Evolutionary conservation across 2,797 vertebrate species (phyloP).

Genomic region (Delichon dasypus): DNA sequence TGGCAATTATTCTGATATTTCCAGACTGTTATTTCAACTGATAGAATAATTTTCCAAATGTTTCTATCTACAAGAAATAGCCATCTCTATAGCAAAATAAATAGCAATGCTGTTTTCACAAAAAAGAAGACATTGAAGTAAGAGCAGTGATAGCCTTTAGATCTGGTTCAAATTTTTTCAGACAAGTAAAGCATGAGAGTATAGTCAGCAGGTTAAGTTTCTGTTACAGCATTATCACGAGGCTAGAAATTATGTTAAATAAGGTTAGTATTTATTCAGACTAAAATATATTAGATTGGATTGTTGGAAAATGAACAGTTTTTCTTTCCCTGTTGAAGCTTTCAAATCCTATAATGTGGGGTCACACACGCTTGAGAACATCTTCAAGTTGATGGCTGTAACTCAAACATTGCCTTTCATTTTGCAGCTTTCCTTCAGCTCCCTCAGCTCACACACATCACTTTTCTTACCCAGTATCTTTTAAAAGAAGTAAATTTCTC

Average conservation of each 20-base stretch:
- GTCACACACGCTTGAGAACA: constrained; percentile 7
- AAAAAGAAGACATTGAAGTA: background rate
- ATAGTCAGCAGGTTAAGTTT: background rate
- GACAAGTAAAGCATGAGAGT: background rate
- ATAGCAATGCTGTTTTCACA: background rate
- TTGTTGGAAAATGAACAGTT: constrained; percentile 14
- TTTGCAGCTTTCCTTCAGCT: background rate
- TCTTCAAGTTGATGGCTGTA: constrained; percentile 44
- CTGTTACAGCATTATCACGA: background rate
- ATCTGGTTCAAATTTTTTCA: background rate
- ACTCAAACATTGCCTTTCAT: constrained; percentile 48
- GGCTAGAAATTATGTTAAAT: background rate
- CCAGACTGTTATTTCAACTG: background rate
- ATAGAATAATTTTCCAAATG: background rate
- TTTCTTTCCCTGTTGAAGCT: background rate
- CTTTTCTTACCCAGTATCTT: constrained; percentile 38
- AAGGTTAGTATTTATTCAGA: background rate
- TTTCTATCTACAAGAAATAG: background rate
- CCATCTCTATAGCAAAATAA: background rate
- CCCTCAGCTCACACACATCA: background rate
- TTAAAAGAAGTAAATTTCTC: constrained; percentile 57
- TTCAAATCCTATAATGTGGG: background rate
- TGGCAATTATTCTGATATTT: background rate
- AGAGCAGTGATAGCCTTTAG: background rate
- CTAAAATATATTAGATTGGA: background rate